A percentile compares a stretch with the other conserved stretches of the same genome.
Conservation (phyloP, 2,797 vertebrate species). For the Otus scops region DNA sequence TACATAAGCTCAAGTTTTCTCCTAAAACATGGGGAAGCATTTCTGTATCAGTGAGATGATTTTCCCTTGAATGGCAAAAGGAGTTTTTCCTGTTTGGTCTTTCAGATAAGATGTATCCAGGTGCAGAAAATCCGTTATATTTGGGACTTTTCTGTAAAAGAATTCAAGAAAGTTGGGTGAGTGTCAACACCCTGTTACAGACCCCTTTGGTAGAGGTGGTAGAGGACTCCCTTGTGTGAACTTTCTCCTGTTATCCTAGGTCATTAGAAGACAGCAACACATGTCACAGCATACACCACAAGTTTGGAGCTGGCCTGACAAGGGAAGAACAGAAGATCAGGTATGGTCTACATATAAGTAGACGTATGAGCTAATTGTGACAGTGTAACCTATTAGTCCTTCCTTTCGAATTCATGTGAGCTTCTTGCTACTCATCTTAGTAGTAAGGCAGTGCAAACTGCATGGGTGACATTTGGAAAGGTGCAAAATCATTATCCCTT, state of each 20-base stretch:
- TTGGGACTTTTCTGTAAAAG: constrained; percentile 69
- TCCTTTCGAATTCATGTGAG: not conserved
- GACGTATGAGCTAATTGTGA: not conserved
- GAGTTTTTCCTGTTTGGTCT: not conserved
- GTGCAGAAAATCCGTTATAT: constrained; percentile 77
- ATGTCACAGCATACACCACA: constrained; percentile 63
- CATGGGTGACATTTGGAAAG: not conserved
- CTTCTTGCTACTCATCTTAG: not conserved
- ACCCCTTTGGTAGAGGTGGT: not conserved
- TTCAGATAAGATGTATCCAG: constrained; percentile 69
- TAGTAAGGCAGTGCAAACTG: not conserved
- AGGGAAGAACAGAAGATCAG: constrained; percentile 69
- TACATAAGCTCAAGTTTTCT: not conserved
- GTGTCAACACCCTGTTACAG: not conserved
- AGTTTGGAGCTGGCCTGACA: constrained; percentile 69
- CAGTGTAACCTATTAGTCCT: not conserved
- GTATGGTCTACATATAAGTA: not conserved
- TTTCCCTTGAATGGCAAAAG: not conserved
- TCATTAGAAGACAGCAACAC: constrained; percentile 70
- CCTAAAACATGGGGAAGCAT: not conserved
- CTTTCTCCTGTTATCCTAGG: constrained; percentile 32
- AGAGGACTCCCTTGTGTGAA: not conserved
- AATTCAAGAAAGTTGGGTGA: constrained; percentile 75
- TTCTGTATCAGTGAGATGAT: not conserved
- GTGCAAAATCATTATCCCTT: not conserved